Base-by-base conservation (phyloP, 2,113 vertebrate genomes). In the Lasiurus borealis region DNA sequence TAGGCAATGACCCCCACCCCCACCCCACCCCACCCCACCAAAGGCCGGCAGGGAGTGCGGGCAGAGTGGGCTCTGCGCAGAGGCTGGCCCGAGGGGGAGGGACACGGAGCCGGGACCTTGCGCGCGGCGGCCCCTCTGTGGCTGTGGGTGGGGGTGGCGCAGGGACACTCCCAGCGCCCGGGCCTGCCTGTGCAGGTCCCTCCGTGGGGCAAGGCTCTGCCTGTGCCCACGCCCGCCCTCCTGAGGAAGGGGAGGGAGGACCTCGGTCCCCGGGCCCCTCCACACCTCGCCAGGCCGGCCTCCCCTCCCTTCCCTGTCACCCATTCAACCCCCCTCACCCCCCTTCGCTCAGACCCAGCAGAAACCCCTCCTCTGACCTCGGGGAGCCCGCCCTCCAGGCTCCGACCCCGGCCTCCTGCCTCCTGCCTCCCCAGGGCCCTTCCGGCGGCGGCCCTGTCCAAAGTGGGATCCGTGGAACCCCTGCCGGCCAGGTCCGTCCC, bases 181-280 rank as follows among this genome's bases (percentile, higher is more conserved):
- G 75, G 92, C 94, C 75, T 95, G 96, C 90, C 80, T 0, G 21
- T 46, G 90, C 92, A 93, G 89, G 78, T 68, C 92, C 54, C 83
- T 25, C 18, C 73, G 8, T 0, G 2, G 54, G 64, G 90, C 72
- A 69, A 85, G 73, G 73, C 93, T 94, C 25, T 48, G 76, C 8
- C 19, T 4, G 82, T 18, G 36, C 69, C 89, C 59, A 66, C 0
- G 73, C 92, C 86, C 31, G 40, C 31, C 77, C 27, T 10, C 71
- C 12, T 3, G 8, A 80, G 71, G 82, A 64, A 57, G 83, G 25
- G 19, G 0, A 11, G 78, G 73, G n/a, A 80, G 83, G 48, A 46
- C 36, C 1, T 31, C 4, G 0, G 40, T n/a, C 25, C 4, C 57
- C 3, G 25, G 59, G 59, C 59, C 59, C 46, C 81, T 72, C 69